Base-by-base conservation (phyloP, 2,888 invertebrate genomes). In the Athripsodes cinereus region DNA sequence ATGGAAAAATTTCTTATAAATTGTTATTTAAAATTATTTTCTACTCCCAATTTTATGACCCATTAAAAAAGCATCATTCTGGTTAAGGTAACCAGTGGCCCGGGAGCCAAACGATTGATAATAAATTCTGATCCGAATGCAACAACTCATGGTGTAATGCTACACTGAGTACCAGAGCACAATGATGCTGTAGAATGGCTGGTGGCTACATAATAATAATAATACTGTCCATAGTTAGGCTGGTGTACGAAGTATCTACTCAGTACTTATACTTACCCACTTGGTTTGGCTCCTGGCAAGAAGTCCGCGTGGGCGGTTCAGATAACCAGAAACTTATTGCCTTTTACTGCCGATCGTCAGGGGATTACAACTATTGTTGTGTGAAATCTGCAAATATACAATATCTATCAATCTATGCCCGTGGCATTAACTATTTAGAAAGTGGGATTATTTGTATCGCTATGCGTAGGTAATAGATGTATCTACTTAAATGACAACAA, bases 211-310 rank as follows among this genome's bases (percentile, higher is more conserved):
- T 16, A 40, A 2, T 13, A 8, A 16, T 40, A n/a, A n/a, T n/a
- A n/a, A n/a, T n/a, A n/a, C n/a, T n/a, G n/a, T n/a, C n/a, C n/a
- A n/a, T n/a, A n/a, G n/a, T n/a, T n/a, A n/a, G n/a, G n/a, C n/a
- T n/a, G n/a, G 34, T 8, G 11, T 11, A 10, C 11, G 34, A 8
- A 34, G 34, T 34, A 34, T 10, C 8, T 11, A 34, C n/a, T n/a
- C n/a, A n/a, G n/a, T 8, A 34, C 34, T 34, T 8, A n/a, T n/a
- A n/a, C n/a, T n/a, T n/a, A n/a, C 46, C 6, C 46, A 48, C 40
- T 35, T n/a, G n/a, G 40, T 49, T 46, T 53, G 47, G 58, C 58
- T 58, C 53, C 52, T 40, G 58, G 52, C 53, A 31, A 40, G 47
- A 47, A 16, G 21, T 21, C 35, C 18, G 49, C 53, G 58, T 58